These are phyloP conservation scores for Chaetogeoica ovagalla DNA, from an alignment of 2,888 invertebrate species.

Conservation along the genomic window DNA sequence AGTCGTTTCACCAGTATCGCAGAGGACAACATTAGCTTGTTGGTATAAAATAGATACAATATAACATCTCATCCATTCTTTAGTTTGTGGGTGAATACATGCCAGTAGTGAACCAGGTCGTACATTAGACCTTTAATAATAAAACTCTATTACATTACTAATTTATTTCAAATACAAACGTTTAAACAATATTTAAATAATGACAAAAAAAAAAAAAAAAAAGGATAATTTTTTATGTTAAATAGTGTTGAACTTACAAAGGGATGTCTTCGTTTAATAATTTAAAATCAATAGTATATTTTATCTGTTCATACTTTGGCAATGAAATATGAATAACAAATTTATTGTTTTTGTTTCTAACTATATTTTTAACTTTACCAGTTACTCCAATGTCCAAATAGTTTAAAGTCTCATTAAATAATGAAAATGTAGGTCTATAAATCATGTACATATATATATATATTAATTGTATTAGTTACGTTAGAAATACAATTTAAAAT, in stretches of 20 bases:
- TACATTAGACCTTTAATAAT: slow-evolving; percentile 15
- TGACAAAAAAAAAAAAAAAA: neutral
- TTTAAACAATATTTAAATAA: neutral
- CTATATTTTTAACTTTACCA: slow-evolving; percentile 28
- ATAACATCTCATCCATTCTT: slow-evolving; percentile 36
- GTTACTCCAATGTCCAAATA: slow-evolving; percentile 4
- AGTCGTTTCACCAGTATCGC: slow-evolving; percentile 39
- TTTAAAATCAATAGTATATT: slow-evolving; percentile 3
- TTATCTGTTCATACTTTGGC: neutral
- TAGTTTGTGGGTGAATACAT: slow-evolving; percentile 24
- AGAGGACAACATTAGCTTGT: slow-evolving; percentile 21
- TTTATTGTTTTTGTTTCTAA: slow-evolving; percentile 22
- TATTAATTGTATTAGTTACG: neutral
- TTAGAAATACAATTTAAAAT: neutral
- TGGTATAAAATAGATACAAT: slow-evolving; percentile 16
- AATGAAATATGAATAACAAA: slow-evolving; percentile 30
- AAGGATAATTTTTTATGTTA: neutral
- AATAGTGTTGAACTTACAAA: slow-evolving; percentile 21
- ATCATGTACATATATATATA: neutral
- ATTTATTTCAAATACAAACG: neutral
- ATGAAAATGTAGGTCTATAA: slow-evolving; percentile 11
- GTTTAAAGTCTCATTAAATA: slow-evolving; percentile 29
- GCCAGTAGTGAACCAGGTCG: slow-evolving; percentile 17
- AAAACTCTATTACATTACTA: neutral
- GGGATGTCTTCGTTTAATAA: slow-evolving; percentile 19